A percentile compares a stretch with the other conserved stretches of the same genome.
Evolutionary conservation across 64 coral and sea anemone species (phyloP).

Genomic region (Montipora cactus): DNA sequence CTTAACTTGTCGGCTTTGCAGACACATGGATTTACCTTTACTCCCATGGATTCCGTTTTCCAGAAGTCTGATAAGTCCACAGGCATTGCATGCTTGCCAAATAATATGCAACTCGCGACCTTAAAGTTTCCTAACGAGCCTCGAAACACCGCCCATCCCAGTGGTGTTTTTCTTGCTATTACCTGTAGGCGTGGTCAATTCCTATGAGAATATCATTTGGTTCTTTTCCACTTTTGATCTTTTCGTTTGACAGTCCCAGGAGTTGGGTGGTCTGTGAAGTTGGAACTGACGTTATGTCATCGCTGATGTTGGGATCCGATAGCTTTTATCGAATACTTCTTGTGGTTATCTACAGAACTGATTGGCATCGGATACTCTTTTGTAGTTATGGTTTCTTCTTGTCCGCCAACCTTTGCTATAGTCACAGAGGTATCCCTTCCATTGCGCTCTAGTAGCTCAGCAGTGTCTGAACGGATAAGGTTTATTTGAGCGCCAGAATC

Average conservation of each 20-base stretch:
- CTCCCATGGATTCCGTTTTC: constrained; percentile 45
- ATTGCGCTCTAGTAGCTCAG: background rate
- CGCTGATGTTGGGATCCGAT: constrained; percentile 72
- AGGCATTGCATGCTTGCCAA: background rate
- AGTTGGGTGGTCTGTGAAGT: constrained; percentile 10
- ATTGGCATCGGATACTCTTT: constrained; percentile 53
- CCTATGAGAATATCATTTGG: constrained; percentile 14
- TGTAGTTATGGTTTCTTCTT: constrained; percentile 40
- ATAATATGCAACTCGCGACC: background rate
- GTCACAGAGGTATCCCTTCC: constrained; percentile 47
- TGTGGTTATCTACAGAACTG: background rate
- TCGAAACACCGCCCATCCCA: constrained; percentile 58
- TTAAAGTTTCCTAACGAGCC: background rate
- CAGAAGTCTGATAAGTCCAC: constrained; percentile 55
- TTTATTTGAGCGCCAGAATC: constrained; percentile 59
- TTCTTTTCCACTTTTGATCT: background rate
- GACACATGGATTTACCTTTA: constrained; percentile 20
- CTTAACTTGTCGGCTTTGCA: constrained; percentile 39
- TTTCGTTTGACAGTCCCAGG: constrained; percentile 52
- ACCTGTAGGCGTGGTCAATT: constrained; percentile 33
- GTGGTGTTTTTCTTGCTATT: constrained; percentile 20
- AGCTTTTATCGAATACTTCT: constrained; percentile 29
- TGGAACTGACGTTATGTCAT: constrained; percentile 26
- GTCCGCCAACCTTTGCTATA: constrained; percentile 59
- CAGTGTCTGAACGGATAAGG: constrained; percentile 10